Evolutionary conservation across 1,140 invertebrate genomes (phyloP).

Genomic region (Sipha flava): DNA sequence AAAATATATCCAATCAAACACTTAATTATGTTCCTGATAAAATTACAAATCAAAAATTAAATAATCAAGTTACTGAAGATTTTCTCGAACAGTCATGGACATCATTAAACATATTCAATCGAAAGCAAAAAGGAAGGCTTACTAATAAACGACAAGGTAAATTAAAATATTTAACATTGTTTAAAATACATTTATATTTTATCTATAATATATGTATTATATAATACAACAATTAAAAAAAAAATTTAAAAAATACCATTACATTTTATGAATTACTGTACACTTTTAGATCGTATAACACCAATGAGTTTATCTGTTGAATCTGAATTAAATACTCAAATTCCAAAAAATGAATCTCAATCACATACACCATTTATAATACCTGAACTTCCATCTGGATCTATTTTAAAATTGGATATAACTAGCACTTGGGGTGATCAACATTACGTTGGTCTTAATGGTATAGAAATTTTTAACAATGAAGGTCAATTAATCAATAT

Average conservation of each 20-base stretch:
- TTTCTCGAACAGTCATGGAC: slow-evolving; percentile 41
- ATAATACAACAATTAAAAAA: neutral
- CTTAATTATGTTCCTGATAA: neutral
- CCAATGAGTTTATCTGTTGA: neutral
- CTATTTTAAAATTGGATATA: slow-evolving; percentile 59
- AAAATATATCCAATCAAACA: neutral
- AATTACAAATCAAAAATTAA: neutral
- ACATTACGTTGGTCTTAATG: slow-evolving; percentile 69
- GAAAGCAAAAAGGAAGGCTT: slow-evolving; percentile 39
- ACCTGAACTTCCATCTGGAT: slow-evolving; percentile 63
- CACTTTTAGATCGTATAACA: neutral
- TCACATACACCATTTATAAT: slow-evolving; percentile 46
- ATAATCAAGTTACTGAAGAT: slow-evolving; percentile 30
- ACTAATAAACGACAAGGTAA: neutral
- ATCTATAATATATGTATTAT: neutral
- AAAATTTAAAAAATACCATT: no score
- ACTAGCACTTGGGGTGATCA: slow-evolving; percentile 73
- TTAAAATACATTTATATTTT: neutral
- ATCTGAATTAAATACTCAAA: neutral
- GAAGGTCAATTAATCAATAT: slow-evolving; percentile 52
- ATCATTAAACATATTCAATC: slow-evolving; percentile 40
- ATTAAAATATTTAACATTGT: neutral
- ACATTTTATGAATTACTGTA: neutral
- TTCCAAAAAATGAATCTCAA: slow-evolving; percentile 20
- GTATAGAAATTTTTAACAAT: slow-evolving; percentile 65